Conservation (phyloP, 2,113 vertebrate genomes). For the Sphyrna mokarran region DNA sequence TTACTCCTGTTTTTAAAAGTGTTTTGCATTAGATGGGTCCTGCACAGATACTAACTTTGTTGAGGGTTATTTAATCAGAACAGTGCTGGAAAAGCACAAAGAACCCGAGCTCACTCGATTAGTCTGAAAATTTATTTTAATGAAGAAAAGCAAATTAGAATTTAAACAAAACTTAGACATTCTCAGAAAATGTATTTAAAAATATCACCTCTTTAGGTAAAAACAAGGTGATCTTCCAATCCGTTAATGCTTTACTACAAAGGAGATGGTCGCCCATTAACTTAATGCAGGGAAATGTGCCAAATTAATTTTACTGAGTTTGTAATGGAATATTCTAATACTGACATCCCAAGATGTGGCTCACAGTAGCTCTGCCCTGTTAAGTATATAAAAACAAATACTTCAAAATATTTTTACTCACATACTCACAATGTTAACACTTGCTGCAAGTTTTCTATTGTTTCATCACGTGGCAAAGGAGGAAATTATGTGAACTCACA, state of each 20-base stretch:
- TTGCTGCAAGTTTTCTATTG: neutral
- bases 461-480: neutral
- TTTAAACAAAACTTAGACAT: neutral
- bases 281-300: neutral
- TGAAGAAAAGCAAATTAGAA: neutral
- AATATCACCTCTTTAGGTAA: neutral
- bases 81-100: neutral
- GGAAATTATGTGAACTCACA: neutral
- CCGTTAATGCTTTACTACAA: neutral
- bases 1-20: neutral
- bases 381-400: neutral
- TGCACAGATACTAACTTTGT: neutral
- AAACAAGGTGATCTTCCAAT: neutral
- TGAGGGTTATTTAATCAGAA: neutral
- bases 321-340: neutral
- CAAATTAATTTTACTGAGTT: conserved; percentile 9
- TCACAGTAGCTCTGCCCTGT: neutral
- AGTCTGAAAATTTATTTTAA: neutral
- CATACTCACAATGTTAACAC: neutral
- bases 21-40: neutral
- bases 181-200: neutral
- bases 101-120: neutral
- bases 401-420: neutral
- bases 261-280: neutral
- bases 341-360: neutral